Evolutionary conservation across 92 coral and sea anemone species (phyloP), one percentile per base, ranked within the genome.

Genomic region (Siderastrea siderea): DNA sequence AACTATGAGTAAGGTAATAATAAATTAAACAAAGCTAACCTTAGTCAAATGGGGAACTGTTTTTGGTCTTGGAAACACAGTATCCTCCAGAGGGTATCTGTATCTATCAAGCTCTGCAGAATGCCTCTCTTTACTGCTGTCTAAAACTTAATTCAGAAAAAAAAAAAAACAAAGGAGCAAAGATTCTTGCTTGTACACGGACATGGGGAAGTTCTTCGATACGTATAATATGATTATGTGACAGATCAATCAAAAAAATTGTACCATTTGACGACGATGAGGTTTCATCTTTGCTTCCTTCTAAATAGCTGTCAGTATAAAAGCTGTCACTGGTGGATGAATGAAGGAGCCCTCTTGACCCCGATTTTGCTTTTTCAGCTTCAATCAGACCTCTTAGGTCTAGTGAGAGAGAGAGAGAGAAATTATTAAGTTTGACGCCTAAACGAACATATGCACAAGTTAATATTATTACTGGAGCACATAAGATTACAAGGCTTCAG

Each of bases 41-140:
- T 84, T 84, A 2, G 87, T 51, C 63, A 64, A 12, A 61, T 65
- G 68, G 7, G 78, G 53, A 17, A 52, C 80, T 51, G 73, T 26
- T 53, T 64, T 84, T 66, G 59, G 48, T 64, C 80, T 62, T 17
- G 80, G 79, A 49, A 83, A 83, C 7, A 38, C 81, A 12, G 87
- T 19, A 53, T 84, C 87, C 38, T 62, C 87, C 53, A 84, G 54
- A 4, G 87, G 87, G 7, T 46, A 49, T 84, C 87, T 74, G 73
- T 84, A 53, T 16, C 65, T 84, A 1, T 74, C 46, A 57, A 26
- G 44, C 38, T 26, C 38, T 12, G 46, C 57, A 45, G 7, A 45
- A 51, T 16, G 77, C 3, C 49, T 74, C 44, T 82, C 78, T 82
- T 44, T 54, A n/a, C 65, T 81, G 44, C 85, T 68, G 17, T 68